Conservation (phyloP, 92 coral and sea anemone genomes). For the Umimayanthus kanabou region DNA sequence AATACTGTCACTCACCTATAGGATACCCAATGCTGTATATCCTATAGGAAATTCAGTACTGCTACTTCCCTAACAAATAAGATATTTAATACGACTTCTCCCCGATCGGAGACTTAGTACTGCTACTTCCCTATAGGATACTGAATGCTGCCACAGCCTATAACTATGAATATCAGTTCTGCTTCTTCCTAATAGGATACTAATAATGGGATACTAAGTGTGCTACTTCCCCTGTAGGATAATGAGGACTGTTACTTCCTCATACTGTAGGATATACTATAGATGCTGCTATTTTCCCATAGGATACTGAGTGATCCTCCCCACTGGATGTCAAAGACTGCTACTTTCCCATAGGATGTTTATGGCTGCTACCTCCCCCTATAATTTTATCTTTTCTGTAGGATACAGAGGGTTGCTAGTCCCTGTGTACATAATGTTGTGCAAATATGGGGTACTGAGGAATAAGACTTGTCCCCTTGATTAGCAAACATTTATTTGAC, state of each 20-base stretch:
- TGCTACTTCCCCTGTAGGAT: too few relatives aligned
- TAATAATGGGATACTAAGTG: not conserved
- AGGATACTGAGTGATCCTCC: too few relatives aligned
- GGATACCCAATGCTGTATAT: not conserved
- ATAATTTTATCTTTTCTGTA: too few relatives aligned
- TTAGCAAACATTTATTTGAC: not conserved
- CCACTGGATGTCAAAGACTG: too few relatives aligned
- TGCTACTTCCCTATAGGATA: not conserved
- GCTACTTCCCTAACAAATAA: not conserved
- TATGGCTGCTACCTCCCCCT: too few relatives aligned
- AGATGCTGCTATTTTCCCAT: too few relatives aligned
- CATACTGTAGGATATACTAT: too few relatives aligned
- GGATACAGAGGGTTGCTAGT: not conserved
- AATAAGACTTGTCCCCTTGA: not conserved
- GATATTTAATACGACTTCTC: not conserved
- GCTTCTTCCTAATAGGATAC: not conserved
- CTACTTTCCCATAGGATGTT: not conserved
- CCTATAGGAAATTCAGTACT: not conserved
- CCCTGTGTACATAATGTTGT: too few relatives aligned
- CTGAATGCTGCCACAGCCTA: not conserved
- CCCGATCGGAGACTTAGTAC: not conserved
- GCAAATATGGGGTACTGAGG: not conserved
- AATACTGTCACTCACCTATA: not conserved
- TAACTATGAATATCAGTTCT: too few relatives aligned
- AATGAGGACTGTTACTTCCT: not conserved